Conservation (phyloP, 2,888 invertebrate species). For the Labia minor region DNA sequence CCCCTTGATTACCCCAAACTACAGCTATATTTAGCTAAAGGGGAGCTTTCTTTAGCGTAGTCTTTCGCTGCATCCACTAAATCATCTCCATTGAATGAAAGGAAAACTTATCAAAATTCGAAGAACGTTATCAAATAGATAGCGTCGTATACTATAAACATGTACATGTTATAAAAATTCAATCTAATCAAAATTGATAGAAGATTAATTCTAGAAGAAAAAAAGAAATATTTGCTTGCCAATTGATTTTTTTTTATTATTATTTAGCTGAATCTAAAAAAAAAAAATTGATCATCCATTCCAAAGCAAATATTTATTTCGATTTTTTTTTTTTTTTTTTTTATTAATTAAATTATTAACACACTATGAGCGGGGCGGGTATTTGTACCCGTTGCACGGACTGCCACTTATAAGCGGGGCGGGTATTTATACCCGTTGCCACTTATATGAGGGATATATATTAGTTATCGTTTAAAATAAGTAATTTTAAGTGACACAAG, state of each 20-base stretch:
- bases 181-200: constrained; percentile 5
- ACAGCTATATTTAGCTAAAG: background rate
- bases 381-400: too few species aligned
- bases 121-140: background rate
- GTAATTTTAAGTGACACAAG: too few species aligned
- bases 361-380: too few species aligned
- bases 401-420: too few species aligned
- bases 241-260: background rate
- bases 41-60: background rate
- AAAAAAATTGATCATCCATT: background rate
- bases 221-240: background rate
- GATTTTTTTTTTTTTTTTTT: too few species aligned
- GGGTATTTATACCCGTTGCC: too few species aligned
- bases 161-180: background rate
- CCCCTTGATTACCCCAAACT: background rate
- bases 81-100: background rate
- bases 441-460: too few species aligned
- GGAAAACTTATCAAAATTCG: background rate
- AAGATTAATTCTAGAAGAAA: background rate
- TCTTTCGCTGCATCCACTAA: background rate
- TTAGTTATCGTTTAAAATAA: too few species aligned
- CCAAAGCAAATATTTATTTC: too few species aligned
- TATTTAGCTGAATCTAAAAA: background rate
- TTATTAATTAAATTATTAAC: too few species aligned
- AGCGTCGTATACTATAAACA: background rate